Percentiles rank a stretch among this genome's conserved stretches.
Evolutionary conservation across 2,797 vertebrate species (phyloP).

Genomic region (Ctenochaetus hawaiiensis): DNA sequence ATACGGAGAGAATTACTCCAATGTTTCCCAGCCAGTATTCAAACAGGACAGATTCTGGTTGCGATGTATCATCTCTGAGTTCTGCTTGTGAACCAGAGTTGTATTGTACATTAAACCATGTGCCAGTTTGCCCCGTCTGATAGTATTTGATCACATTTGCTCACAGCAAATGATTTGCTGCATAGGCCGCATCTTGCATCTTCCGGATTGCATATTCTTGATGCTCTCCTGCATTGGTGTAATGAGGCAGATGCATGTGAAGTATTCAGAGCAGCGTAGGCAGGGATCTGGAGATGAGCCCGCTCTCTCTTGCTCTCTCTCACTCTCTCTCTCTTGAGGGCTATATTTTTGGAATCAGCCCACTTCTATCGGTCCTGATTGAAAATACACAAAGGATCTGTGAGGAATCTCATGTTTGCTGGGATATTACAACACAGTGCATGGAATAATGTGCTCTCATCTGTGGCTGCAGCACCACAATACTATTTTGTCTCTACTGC

Average conservation of each 20-base stretch:
- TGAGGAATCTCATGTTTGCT: conserved; percentile 56
- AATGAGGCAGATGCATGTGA: conserved; percentile 60
- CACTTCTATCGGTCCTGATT: conserved; percentile 75
- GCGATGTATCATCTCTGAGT: conserved; percentile 1
- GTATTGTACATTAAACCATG: neutral
- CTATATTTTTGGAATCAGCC: conserved; percentile 81
- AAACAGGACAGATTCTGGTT: neutral
- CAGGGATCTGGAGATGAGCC: conserved; percentile 62
- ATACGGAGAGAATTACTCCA: conserved; percentile 8
- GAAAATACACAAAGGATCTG: conserved; percentile 70
- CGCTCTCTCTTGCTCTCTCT: conserved; percentile 24
- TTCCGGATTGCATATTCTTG: conserved; percentile 17
- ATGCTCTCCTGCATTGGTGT: conserved; percentile 37
- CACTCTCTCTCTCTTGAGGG: conserved; percentile 58
- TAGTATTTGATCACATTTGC: neutral
- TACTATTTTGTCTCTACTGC: conserved; percentile 1
- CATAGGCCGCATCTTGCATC: conserved; percentile 19
- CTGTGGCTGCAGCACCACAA: conserved; percentile 17
- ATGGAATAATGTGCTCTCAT: conserved; percentile 21
- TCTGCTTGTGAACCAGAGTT: neutral
- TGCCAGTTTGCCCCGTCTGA: conserved; percentile 1
- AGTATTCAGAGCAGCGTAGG: conserved; percentile 64
- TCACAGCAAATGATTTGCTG: conserved; percentile 31
- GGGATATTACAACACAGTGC: conserved; percentile 49
- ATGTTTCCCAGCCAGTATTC: neutral